Base-by-base conservation (phyloP, 2,113 vertebrate species). In the Pygoscelis adeliae region DNA sequence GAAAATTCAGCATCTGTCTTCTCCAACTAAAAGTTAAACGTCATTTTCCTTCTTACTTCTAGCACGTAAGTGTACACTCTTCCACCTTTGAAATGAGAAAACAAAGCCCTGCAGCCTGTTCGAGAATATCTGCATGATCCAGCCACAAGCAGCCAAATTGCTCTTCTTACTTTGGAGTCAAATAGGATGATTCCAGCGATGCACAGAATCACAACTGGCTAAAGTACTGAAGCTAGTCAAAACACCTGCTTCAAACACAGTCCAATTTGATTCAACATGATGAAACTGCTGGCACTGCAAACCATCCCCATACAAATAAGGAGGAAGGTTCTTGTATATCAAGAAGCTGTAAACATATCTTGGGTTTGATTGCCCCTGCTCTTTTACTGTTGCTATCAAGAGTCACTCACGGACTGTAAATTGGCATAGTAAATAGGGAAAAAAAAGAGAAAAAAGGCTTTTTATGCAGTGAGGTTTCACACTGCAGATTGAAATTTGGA, bases 1-100 rank as follows among this genome's bases (percentile, higher is more conserved):
- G 73, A 72, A 87, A 94, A 76, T 72, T 94, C 62, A 38, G 44
- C 34, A 36, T 85, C 61, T 87, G 44, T 40, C 47, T 95, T 93
- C 65, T 44, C 23, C 25, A 56, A 25, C 26, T 47, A 26, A 70
- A 90, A 72, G 69, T 88, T 58, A 67, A 86, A 83, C 26, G 40
- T 27, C 0, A 7, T 77, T 89, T 90, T 92, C 49, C 27, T 83
- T 88, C 49, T 88, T 82, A 30, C 15, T 46, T 88, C 36, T 42
- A 5, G 47, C 26, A 9, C 0, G 0, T 30, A 67, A 53, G 27
- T 20, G 16, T 36, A 30, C 3, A 4, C 26, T 63, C 13, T 49
- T 61, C 63, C 27, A 62, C 25, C 30, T 70, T 61, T 65, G 49
- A 83, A 82, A 85, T 36, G 30, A 86, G 56, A 82, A 84, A 82